A percentile compares a stretch with the other conserved stretches of the same genome.
phyloP scores from a whole-genome alignment of 2,797 vertebrate species.

The Myiothlypis chrysogaster region DNA sequence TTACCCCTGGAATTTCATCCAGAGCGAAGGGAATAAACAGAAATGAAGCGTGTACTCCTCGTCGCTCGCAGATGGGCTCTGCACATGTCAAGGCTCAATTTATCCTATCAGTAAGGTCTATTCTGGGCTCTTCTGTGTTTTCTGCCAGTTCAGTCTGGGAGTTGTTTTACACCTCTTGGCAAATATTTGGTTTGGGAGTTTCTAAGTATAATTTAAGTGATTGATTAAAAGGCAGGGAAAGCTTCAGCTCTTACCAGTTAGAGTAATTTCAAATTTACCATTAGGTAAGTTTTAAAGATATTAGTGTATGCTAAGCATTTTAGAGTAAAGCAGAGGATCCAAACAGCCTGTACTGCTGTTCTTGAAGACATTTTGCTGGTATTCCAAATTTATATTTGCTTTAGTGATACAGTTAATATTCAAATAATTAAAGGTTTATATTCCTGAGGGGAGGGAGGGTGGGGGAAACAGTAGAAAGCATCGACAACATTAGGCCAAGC shows the following conservation, averaged over 20 bases:
- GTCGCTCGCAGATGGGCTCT: background rate
- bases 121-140: conserved; percentile 33
- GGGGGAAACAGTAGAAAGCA: background rate
- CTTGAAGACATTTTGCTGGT: background rate
- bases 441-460: background rate
- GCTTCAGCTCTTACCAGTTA: background rate
- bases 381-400: background rate
- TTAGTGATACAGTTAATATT: background rate
- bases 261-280: background rate
- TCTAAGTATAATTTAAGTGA: background rate
- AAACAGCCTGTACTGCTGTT: background rate
- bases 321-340: background rate
- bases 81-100: conserved; percentile 46
- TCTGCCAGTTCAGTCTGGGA: conserved; percentile 42
- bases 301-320: background rate
- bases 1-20: background rate
- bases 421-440: background rate
- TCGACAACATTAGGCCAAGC: background rate
- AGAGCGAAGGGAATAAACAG: background rate
- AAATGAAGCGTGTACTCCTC: background rate
- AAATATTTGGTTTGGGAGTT: conserved; percentile 30
- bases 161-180: conserved; percentile 47
- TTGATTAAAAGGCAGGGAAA: background rate
- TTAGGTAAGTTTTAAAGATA: background rate
- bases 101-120: conserved; percentile 37